phyloP scores from a whole-genome alignment of 1,140 invertebrate species.

The Ceratitis capitata region DNA sequence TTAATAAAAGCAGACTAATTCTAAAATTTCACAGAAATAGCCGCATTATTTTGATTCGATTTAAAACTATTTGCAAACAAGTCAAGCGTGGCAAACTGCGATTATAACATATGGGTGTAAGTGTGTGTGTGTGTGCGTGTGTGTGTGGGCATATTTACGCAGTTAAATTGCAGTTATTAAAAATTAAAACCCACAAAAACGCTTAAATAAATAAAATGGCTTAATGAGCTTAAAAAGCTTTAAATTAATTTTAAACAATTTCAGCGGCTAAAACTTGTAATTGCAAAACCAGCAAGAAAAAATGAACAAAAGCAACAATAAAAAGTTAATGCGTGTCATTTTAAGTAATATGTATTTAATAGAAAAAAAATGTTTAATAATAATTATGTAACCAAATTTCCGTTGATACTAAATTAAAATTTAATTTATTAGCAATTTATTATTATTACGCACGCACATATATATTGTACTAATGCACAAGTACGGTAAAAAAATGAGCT shows the following conservation, averaged over 20 bases:
- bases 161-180: background rate
- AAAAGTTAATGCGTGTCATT: background rate
- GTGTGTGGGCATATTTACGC: too few relatives aligned
- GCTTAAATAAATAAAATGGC: background rate
- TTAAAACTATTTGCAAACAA: background rate
- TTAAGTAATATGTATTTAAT: too few relatives aligned
- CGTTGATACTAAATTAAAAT: background rate
- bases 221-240: slow-evolving; percentile 19
- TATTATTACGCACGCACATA: background rate
- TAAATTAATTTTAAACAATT: slow-evolving; percentile 15
- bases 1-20: too few relatives aligned
- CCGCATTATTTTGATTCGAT: background rate
- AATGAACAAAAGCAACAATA: too few relatives aligned
- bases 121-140: too few relatives aligned
- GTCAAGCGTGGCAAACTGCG: background rate
- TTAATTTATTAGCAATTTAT: slow-evolving; percentile 3
- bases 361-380: background rate
- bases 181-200: background rate
- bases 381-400: background rate
- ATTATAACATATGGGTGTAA: background rate
- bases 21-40: background rate
- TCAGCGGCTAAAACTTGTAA: background rate
- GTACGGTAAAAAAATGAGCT: too few relatives aligned
- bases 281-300: background rate
- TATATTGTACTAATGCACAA: too few relatives aligned